phyloP scores from a whole-genome alignment of 92 coral and sea anemone genomes.

The Phenganax marumi region DNA sequence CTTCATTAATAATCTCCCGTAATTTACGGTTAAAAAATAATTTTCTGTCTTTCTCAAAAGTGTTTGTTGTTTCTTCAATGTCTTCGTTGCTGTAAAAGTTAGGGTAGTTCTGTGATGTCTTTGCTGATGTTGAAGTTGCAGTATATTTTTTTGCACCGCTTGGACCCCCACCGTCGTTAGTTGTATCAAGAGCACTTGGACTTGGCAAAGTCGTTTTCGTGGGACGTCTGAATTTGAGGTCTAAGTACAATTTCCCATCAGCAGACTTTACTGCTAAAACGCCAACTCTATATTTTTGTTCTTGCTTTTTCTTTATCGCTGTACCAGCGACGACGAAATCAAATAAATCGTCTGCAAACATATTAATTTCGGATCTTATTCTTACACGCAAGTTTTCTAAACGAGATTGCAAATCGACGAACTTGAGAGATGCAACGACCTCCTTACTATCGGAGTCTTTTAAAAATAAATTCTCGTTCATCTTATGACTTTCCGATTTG shows the following conservation, averaged over 20 bases:
- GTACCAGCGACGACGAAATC: conserved; percentile 9
- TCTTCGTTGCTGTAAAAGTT: conserved; percentile 4
- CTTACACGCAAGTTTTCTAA: conserved; percentile 16
- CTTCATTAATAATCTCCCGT: not conserved
- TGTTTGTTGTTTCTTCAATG: conserved; percentile 1
- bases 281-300: conserved; percentile 17
- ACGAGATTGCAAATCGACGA: not conserved
- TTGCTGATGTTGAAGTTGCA: not conserved
- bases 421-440: not conserved
- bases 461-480: not conserved
- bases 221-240: not conserved
- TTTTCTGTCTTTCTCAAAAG: conserved; percentile 8
- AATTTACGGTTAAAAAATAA: conserved; percentile 34
- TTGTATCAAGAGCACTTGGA: not conserved
- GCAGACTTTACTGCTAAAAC: not conserved
- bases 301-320: conserved; percentile 28
- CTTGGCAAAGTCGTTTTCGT: not conserved
- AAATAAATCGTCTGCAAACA: not conserved
- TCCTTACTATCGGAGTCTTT: conserved; percentile 6
- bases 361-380: not conserved
- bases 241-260: not conserved
- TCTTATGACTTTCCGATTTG: not conserved
- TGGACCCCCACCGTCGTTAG: not conserved
- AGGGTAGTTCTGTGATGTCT: conserved; percentile 22
- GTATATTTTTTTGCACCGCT: too few relatives aligned